A percentile compares a stretch with the other conserved stretches of the same genome.
phyloP scores from a whole-genome alignment of 2,797 vertebrate species.

The Coregonus suidteri region DNA sequence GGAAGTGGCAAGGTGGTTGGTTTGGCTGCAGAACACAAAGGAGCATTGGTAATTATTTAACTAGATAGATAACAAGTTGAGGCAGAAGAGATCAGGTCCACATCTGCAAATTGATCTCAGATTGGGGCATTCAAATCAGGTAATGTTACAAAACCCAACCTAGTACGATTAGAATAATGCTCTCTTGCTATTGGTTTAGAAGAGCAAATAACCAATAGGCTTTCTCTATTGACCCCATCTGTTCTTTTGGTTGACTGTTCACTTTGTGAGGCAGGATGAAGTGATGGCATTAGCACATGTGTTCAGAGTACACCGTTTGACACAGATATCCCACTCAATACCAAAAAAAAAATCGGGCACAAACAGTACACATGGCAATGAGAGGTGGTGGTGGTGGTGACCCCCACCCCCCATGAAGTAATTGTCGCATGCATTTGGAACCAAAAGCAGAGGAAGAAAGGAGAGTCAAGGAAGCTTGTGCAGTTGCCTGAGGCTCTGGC shows the following conservation, averaged over 20 bases:
- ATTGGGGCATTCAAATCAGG: conserved; percentile 69
- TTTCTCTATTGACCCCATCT: conserved; percentile 75
- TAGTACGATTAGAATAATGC: conserved; percentile 60
- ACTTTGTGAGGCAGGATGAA: conserved; percentile 81
- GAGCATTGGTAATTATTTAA: conserved; percentile 85
- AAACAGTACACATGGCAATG: conserved; percentile 73
- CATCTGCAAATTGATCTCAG: conserved; percentile 76
- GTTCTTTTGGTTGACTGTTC: conserved; percentile 54
- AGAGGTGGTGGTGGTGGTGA: conserved; percentile 50
- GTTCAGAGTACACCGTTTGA: conserved; percentile 58
- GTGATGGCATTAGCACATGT: conserved; percentile 66
- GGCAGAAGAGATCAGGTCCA: conserved; percentile 77
- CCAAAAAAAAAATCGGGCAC: conserved; percentile 45
- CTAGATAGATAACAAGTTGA: conserved; percentile 71
- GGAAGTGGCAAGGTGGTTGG: conserved; percentile 99
- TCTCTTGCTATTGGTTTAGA: conserved; percentile 48
- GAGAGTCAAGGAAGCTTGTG: conserved; percentile 85
- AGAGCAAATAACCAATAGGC: conserved; percentile 32
- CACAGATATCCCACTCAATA: conserved; percentile 57
- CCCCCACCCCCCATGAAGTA: conserved; percentile 61
- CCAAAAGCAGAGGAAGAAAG: conserved; percentile 80
- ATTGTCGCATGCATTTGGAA: conserved; percentile 76
- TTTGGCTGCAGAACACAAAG: conserved; percentile 93
- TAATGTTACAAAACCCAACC: conserved; percentile 67
- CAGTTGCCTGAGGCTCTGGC: conserved; percentile 84